Percentiles rank a stretch among this genome's conserved stretches.
phyloP scores from a whole-genome alignment of 2,888 invertebrate genomes.

The Syrista parreyssii region DNA sequence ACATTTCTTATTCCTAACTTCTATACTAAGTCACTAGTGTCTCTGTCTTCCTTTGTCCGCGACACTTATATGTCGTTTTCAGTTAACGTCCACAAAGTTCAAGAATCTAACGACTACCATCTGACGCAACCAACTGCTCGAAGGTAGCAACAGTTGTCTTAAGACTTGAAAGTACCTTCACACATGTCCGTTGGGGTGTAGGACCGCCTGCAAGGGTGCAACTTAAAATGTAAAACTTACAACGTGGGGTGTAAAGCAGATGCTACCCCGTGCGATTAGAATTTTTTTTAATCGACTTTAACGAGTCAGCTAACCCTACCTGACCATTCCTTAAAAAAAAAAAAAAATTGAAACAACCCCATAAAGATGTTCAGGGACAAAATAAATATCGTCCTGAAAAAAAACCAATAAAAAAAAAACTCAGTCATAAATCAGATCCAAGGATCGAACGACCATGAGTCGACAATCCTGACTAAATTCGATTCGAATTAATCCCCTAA shows the following conservation, averaged over 20 bases:
- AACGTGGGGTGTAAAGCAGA: slow-evolving; percentile 9
- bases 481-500: not conserved
- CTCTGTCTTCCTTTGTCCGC: not conserved
- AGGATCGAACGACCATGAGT: too few relatives aligned
- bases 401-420: not conserved
- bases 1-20: not conserved
- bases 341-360: not conserved
- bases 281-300: not conserved
- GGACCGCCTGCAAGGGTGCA: slow-evolving; percentile 20
- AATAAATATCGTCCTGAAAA: not conserved
- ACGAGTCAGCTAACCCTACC: not conserved
- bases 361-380: not conserved
- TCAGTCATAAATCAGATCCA: too few relatives aligned
- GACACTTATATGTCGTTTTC: not conserved
- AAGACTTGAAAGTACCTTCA: slow-evolving; percentile 30
- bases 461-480: too few relatives aligned
- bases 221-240: slow-evolving; percentile 3
- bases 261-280: slow-evolving; percentile 3
- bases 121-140: slow-evolving; percentile 60
- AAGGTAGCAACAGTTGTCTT: slow-evolving; percentile 53
- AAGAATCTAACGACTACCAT: slow-evolving; percentile 49
- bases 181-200: slow-evolving; percentile 21
- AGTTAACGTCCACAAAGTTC: not conserved
- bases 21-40: not conserved
- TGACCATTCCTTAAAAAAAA: not conserved